These are phyloP conservation scores for Bedellia somnulentella DNA, from an alignment of 2,888 invertebrate species.

Conservation along the genomic window DNA sequence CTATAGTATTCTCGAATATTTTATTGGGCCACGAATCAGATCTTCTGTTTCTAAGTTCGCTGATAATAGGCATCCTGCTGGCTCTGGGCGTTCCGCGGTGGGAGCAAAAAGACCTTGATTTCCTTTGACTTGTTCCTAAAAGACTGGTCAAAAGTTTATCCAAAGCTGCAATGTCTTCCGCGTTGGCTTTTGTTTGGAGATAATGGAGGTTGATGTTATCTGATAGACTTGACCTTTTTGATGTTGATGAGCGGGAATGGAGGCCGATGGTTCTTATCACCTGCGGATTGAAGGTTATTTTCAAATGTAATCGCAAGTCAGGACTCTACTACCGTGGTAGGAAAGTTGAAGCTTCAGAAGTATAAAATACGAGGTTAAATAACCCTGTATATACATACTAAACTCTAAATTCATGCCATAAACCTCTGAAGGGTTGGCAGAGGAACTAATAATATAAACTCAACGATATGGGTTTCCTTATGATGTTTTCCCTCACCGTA, in stretches of 20 bases:
- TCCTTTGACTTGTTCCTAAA: constrained; percentile 41
- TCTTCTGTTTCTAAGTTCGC: constrained; percentile 21
- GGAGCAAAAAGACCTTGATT: constrained; percentile 27
- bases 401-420: no score
- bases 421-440: no score
- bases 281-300: constrained; percentile 16
- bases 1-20: constrained; percentile 40
- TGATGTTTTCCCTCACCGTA: no score
- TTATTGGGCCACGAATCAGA: constrained; percentile 47
- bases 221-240: constrained; percentile 25
- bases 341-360: no score
- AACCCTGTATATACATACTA: no score
- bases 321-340: no score
- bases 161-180: constrained; percentile 63
- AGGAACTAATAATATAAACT: no score
- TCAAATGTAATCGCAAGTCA: no score
- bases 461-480: no score
- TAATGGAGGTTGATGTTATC: constrained; percentile 24
- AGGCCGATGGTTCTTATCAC: constrained; percentile 36
- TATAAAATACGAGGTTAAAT: no score
- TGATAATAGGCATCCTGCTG: constrained; percentile 27
- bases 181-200: constrained; percentile 23
- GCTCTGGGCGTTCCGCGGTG: constrained; percentile 33
- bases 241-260: constrained; percentile 25
- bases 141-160: constrained; percentile 66